Evolutionary conservation across 2,113 vertebrate species (phyloP).

Genomic region (Psophia crepitans): DNA sequence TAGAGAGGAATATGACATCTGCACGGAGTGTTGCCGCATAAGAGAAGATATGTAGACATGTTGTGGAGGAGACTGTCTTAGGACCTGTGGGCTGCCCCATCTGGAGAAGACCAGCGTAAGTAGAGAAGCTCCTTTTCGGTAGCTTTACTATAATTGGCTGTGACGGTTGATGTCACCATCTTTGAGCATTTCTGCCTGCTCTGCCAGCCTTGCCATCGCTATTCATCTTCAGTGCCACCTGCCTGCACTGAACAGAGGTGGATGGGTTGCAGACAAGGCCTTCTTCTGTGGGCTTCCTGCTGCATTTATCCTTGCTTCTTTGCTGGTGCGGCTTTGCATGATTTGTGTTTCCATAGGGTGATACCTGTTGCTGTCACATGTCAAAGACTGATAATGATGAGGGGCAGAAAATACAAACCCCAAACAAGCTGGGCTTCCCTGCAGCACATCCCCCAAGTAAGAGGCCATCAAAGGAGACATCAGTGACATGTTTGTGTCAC

Average conservation of each 20-base stretch:
- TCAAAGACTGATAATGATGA: background rate
- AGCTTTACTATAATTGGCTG: background rate
- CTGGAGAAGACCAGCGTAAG: background rate
- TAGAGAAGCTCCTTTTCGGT: background rate
- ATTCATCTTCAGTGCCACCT: background rate
- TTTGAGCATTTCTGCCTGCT: background rate
- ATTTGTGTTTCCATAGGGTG: background rate
- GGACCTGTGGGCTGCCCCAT: background rate
- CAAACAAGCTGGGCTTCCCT: background rate
- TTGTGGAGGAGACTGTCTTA: background rate
- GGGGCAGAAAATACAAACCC: background rate
- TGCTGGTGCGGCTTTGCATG: background rate
- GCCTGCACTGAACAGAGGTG: background rate
- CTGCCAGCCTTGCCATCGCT: background rate
- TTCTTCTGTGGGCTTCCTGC: background rate
- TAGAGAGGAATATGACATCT: background rate
- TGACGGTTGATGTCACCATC: background rate
- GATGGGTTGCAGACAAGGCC: background rate
- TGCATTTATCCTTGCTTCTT: background rate
- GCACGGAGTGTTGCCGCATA: background rate
- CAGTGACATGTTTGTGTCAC: slow-evolving; percentile 14
- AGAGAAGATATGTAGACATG: background rate
- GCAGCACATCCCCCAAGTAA: background rate
- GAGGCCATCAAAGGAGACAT: background rate
- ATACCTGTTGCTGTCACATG: background rate